Evolutionary conservation across 2,797 vertebrate genomes (phyloP), one percentile per base, ranked within the genome.

Genomic region (Emys orbicularis): DNA sequence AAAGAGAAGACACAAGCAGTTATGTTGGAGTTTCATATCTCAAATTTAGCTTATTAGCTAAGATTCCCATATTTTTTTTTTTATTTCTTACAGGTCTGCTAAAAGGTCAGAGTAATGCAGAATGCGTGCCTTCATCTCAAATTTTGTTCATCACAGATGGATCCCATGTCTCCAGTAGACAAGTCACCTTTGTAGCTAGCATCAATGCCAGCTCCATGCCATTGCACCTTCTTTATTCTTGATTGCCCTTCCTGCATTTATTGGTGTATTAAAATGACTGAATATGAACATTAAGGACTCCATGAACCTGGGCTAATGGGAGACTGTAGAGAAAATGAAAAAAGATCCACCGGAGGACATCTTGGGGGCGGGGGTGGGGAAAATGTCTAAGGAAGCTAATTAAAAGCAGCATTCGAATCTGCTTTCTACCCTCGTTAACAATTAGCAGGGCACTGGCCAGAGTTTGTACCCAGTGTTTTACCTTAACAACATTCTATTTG

Each of bases 81-180:
- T 98, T 98, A 95, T 98, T 98, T 98, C 98, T 98, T 98, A 84
- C 98, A 99, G 99, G 99, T 99, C 98, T 99, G 99, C 99, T 99
- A 99, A 98, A 98, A 98, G 98, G 98, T 98, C 98, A 98, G 98
- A 98, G 98, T 98, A 96, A 98, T 98, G 98, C 99, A 99, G 99
- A 99, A 99, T 98, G 99, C 99, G 99, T 99, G 99, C 99, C 99
- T 99, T 99, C 99, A 99, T 99, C 99, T 99, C 99, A 99, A 98
- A 99, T 98, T 99, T 99, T 98, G 99, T 98, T 99, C 99, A 99
- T 99, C 99, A 98, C 99, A 99, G 97, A 98, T 98, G 99, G 99
- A 99, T 98, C 98, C 98, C 98, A 98, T 98, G 98, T 98, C 98
- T 98, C 98, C 98, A 97, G 98, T 98, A 98, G 98, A 98, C 98